Base-by-base conservation (phyloP, 2,113 vertebrate genomes). In the Haemorhous mexicanus region DNA sequence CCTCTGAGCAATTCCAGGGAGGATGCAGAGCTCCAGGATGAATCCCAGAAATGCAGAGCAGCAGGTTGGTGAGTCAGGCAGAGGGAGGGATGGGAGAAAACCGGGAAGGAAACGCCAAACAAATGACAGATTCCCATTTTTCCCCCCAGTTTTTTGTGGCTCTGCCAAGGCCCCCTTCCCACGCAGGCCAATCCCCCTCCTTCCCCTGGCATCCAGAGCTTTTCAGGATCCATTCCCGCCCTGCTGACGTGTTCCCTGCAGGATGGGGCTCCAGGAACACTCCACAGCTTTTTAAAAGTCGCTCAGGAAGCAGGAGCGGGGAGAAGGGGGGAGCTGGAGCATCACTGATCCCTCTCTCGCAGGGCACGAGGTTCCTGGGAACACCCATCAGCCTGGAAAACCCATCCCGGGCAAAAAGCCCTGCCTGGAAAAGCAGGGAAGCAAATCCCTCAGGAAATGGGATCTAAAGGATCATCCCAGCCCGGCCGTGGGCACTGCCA, bases 61-160 rank as follows among this genome's bases (percentile, higher is more conserved):
- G 90, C 93, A 74, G 89, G 84, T 84, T 70, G 17, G 5, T 74
- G 89, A 93, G 84, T 91, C 91, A 86, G 93, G 26, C 37, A 33
- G 55, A 53, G 53, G 4, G 17, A 88, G 94, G 89, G 76, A 95
- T 69, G 87, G 35, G 93, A 92, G 83, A 95, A 90, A 94, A 77
- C 41, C 47, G 37, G 80, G 76, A 44, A 95, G 93, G 76, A 94
- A 93, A 91, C 1, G 32, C 89, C 72, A 62, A 90, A 91, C 55
- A 81, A 89, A 58, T 37, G 9, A 22, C 75, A 76, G 33, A 72
- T 87, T 63, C 41, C 15, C 19, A 0, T 22, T 30, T 56, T 43
- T 13, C 1, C 2, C 41, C 41, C 10, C 39, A 50, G 80, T 5
- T 50, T 49, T 53, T 61, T 53, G 86, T 35, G 56, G 62, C 5